These are phyloP conservation scores for Carpatolechia fugitivella DNA, from an alignment of 2,888 invertebrate genomes.

Conservation along the genomic window DNA sequence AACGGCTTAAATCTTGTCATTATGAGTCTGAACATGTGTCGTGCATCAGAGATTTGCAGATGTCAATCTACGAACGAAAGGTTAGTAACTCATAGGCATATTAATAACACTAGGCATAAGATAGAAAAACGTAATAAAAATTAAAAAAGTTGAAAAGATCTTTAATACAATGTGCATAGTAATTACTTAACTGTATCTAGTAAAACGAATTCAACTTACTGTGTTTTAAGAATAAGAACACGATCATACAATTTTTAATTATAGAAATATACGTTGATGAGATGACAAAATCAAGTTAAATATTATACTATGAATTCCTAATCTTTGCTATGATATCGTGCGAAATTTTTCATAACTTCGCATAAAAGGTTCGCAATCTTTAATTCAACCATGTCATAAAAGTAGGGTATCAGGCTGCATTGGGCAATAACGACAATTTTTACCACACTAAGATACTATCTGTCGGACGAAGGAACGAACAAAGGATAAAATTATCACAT, in stretches of 20 bases:
- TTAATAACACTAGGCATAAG: too few species aligned
- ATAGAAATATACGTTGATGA: too few species aligned
- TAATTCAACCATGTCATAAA: background rate
- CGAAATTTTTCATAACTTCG: background rate
- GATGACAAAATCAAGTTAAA: too few species aligned
- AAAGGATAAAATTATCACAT: slow-evolving; percentile 7
- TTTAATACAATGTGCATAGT: too few species aligned
- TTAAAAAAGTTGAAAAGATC: too few species aligned
- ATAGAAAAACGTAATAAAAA: too few species aligned
- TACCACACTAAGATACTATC: slow-evolving; percentile 6
- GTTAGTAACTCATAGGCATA: too few species aligned
- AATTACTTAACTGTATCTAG: too few species aligned
- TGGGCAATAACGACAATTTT: slow-evolving; percentile 6
- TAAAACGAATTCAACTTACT: too few species aligned
- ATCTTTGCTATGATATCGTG: slow-evolving; percentile 4
- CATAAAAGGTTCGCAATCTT: background rate
- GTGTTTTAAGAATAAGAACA: too few species aligned
- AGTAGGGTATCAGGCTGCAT: slow-evolving; percentile 4
- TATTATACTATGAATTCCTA: background rate
- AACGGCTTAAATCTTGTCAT: background rate
- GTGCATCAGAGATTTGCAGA: slow-evolving; percentile 1
- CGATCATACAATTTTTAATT: too few species aligned
- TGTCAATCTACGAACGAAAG: background rate
- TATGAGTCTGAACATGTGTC: background rate
- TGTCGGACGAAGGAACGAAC: background rate